These are phyloP conservation scores for Falco biarmicus DNA, from an alignment of 2,797 vertebrate species.

Conservation along the genomic window DNA sequence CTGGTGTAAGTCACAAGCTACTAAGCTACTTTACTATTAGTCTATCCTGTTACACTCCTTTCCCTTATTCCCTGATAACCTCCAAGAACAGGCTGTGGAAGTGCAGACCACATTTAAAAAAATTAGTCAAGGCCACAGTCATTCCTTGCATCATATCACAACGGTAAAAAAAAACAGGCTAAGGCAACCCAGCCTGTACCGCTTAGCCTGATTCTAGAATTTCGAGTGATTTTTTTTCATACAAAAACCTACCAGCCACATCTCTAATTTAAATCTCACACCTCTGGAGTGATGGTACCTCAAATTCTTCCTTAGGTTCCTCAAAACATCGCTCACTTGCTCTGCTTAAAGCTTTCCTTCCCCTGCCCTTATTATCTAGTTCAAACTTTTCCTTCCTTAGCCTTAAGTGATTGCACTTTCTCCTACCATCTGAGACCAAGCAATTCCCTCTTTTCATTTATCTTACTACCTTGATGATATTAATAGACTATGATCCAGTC, in stretches of 20 bases:
- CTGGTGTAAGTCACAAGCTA: neutral
- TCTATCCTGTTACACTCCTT: neutral
- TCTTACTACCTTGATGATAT: conserved; percentile 60
- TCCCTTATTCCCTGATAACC: neutral
- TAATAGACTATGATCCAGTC: conserved; percentile 65
- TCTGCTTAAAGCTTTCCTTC: conserved; percentile 34
- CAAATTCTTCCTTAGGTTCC: neutral
- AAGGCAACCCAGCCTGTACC: neutral
- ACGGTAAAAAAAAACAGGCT: neutral
- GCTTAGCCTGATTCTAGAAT: neutral
- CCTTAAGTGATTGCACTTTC: conserved; percentile 27
- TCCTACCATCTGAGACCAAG: conserved; percentile 55
- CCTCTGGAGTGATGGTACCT: neutral
- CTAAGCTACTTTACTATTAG: neutral
- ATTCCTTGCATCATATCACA: neutral
- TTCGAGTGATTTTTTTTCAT: neutral
- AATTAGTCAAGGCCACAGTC: neutral
- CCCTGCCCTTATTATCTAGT: conserved; percentile 49
- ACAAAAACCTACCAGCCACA: neutral
- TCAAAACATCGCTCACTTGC: neutral
- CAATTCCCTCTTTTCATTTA: conserved; percentile 72
- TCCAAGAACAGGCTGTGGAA: neutral
- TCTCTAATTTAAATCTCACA: neutral
- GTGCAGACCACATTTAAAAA: neutral
- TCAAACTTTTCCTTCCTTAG: conserved; percentile 65